Conservation (phyloP, 1,140 invertebrate genomes). For the Cydia pomonella region DNA sequence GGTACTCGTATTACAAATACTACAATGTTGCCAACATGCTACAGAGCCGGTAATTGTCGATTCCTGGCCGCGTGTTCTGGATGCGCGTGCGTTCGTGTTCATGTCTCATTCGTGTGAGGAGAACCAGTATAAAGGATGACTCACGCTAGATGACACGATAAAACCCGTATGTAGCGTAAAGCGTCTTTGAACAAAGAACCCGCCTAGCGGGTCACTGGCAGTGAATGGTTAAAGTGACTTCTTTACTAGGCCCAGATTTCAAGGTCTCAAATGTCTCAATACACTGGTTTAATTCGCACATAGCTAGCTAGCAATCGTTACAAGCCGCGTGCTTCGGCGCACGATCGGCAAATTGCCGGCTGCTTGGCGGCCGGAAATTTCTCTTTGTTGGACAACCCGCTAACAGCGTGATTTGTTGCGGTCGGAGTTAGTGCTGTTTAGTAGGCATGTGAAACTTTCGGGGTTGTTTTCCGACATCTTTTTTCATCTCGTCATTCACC, state of each 20-base stretch:
- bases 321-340: slow-evolving; percentile 4
- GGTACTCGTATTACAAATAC: not conserved
- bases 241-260: too few species aligned
- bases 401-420: slow-evolving; percentile 27
- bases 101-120: too few species aligned
- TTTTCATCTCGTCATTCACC: too few species aligned
- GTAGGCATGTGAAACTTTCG: not conserved
- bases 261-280: not conserved
- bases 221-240: too few species aligned
- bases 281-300: not conserved
- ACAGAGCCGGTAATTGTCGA: slow-evolving; percentile 19
- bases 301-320: not conserved
- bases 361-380: slow-evolving; percentile 24
- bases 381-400: slow-evolving; percentile 17
- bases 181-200: too few species aligned
- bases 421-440: slow-evolving; percentile 3
- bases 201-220: too few species aligned
- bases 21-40: slow-evolving; percentile 1
- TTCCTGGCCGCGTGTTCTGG: not conserved
- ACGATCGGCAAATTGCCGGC: slow-evolving; percentile 20
- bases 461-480: not conserved
- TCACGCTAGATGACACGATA: too few species aligned
- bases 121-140: not conserved
- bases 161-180: too few species aligned
- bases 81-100: too few species aligned